Percentiles rank a stretch among this genome's conserved stretches.
Conservation (phyloP, 2,797 vertebrate genomes). For the Pelochelys cantorii region DNA sequence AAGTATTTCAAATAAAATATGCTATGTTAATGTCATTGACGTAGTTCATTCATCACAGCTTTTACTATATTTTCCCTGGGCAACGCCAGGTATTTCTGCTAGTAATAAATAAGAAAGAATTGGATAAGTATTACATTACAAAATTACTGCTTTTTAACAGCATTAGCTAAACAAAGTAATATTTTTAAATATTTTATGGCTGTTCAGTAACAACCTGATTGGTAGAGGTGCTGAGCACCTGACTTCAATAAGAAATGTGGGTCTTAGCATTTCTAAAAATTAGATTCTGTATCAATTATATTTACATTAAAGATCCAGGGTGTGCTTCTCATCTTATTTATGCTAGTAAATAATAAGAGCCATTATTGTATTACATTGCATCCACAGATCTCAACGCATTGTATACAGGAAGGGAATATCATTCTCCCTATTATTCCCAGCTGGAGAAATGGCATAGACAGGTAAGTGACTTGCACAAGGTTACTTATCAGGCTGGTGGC, state of each 20-base stretch:
- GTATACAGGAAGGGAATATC: too few relatives aligned
- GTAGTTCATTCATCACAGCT: too few relatives aligned
- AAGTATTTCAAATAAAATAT: too few relatives aligned
- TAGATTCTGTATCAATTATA: fast-evolving
- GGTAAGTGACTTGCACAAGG: not conserved
- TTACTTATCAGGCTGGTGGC: not conserved
- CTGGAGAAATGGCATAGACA: not conserved
- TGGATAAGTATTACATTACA: not conserved
- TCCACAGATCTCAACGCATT: not conserved
- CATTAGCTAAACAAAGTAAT: fast-evolving
- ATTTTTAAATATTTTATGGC: fast-evolving
- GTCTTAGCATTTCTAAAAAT: fast-evolving
- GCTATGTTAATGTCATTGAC: too few relatives aligned
- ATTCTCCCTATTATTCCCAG: not conserved
- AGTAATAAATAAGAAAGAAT: not conserved
- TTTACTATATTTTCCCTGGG: too few relatives aligned
- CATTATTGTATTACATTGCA: not conserved
- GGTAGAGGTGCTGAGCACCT: not conserved
- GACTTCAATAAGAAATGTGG: fast-evolving
- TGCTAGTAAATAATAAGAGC: not conserved
- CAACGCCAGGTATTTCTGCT: too few relatives aligned
- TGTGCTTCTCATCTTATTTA: fast-evolving
- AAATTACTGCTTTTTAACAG: not conserved
- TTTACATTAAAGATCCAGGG: not conserved
- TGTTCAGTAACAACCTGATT: fast-evolving